phyloP scores from a whole-genome alignment of 1,140 invertebrate genomes.

The Littorina saxatilis region DNA sequence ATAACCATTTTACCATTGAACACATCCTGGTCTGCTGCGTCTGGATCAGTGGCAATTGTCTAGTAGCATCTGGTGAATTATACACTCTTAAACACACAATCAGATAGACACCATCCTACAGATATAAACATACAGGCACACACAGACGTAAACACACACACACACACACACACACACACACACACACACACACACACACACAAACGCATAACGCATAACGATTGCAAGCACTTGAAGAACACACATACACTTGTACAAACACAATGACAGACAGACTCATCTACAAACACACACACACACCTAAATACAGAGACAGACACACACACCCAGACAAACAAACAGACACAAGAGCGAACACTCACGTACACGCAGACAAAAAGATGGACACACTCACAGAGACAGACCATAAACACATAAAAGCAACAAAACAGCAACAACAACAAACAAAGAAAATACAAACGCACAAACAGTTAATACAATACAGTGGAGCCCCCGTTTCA shows the following conservation, averaged over 20 bases:
- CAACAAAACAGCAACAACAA: no score
- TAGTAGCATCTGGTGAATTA: background rate
- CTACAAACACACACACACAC: no score
- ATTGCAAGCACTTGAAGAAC: background rate
- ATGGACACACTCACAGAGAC: constrained; percentile 19
- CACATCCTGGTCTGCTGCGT: background rate
- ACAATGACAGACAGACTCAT: background rate
- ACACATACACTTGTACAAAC: constrained; percentile 20
- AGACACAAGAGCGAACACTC: no score
- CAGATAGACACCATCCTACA: background rate
- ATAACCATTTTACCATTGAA: background rate
- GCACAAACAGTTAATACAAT: no score
- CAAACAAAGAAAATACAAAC: no score
- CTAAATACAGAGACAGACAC: no score
- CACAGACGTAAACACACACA: constrained; percentile 5
- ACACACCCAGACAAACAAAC: no score
- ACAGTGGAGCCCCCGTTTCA: no score
- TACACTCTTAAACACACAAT: background rate
- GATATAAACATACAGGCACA: constrained; percentile 15
- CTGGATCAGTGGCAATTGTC: background rate
- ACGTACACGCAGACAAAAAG: no score
- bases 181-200: no score
- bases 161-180: no score
- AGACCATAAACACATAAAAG: background rate
- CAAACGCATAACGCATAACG: no score